Percentiles rank a stretch among this genome's conserved stretches.
These are phyloP conservation scores for Lasioglossum vierecki DNA, from an alignment of 2,888 invertebrate species.

Conservation along the genomic window DNA sequence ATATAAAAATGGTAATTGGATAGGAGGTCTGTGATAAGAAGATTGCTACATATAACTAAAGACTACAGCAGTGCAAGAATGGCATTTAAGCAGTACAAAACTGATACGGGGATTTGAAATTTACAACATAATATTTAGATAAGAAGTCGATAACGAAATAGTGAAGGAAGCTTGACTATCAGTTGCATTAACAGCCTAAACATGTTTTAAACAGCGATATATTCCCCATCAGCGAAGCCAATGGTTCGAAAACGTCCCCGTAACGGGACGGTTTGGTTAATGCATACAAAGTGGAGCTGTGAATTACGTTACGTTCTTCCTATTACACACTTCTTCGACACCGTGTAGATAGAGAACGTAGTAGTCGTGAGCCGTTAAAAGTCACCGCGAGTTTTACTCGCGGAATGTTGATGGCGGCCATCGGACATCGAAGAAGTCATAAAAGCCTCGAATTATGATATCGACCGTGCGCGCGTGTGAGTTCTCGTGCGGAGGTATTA, in stretches of 20 bases:
- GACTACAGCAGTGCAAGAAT: neutral
- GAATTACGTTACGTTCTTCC: neutral
- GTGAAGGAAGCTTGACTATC: neutral
- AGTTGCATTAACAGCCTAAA: neutral
- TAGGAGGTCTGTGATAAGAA: neutral
- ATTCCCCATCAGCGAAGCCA: neutral
- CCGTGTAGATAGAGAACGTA: neutral
- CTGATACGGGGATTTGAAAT: neutral
- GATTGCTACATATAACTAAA: neutral
- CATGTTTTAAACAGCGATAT: neutral
- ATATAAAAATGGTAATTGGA: neutral
- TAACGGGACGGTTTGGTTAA: neutral
- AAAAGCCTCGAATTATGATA: constrained; percentile 21
- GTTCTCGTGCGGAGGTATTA: neutral
- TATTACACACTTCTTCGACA: neutral
- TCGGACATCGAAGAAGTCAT: constrained; percentile 9
- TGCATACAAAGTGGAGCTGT: neutral
- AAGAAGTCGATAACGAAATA: neutral
- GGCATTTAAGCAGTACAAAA: neutral
- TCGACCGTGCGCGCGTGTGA: neutral
- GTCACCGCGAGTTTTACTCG: neutral
- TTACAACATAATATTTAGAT: neutral
- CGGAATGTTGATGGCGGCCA: neutral
- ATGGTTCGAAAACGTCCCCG: neutral
- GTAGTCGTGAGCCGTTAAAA: neutral